Percentiles rank a stretch among this genome's conserved stretches.
phyloP scores from a whole-genome alignment of 1,140 invertebrate species.

The Telenomus remus region DNA sequence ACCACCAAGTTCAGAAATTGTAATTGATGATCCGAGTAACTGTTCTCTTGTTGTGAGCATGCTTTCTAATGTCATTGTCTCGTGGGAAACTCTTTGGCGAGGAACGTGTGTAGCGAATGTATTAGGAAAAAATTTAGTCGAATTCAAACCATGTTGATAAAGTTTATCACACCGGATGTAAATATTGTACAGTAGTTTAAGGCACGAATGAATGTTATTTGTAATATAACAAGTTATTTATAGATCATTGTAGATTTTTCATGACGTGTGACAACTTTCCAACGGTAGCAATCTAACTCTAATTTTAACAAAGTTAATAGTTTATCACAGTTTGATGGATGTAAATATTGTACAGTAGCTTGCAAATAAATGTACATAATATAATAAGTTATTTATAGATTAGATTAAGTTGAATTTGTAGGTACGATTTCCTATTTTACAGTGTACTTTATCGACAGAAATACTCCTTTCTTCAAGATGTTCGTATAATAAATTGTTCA shows the following conservation, averaged over 20 bases:
- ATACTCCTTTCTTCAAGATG: conserved; percentile 61
- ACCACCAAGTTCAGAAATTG: conserved; percentile 49
- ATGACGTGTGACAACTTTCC: too few relatives aligned
- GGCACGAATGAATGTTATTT: too few relatives aligned
- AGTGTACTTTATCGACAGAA: conserved; percentile 65
- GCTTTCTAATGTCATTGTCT: conserved; percentile 49
- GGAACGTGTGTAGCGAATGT: conserved; percentile 53
- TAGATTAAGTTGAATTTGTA: conserved; percentile 62
- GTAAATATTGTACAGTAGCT: too few relatives aligned
- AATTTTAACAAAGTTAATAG: too few relatives aligned
- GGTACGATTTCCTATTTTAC: conserved; percentile 74
- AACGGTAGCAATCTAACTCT: too few relatives aligned
- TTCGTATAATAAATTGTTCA: conserved; percentile 68
- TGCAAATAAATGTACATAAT: too few relatives aligned
- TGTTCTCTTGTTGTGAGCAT: conserved; percentile 67
- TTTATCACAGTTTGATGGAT: too few relatives aligned
- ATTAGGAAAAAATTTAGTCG: conserved; percentile 63
- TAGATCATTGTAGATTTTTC: too few relatives aligned
- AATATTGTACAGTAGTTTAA: too few relatives aligned
- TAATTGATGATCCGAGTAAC: conserved; percentile 61
- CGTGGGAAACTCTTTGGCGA: conserved; percentile 69
- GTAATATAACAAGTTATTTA: too few relatives aligned
- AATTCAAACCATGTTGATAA: conserved; percentile 66
- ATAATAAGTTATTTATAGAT: too few relatives aligned
- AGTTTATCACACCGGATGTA: too few relatives aligned